These are phyloP conservation scores for Girardinichthys multiradiatus DNA, from an alignment of 2,113 vertebrate species.

Conservation along the genomic window DNA sequence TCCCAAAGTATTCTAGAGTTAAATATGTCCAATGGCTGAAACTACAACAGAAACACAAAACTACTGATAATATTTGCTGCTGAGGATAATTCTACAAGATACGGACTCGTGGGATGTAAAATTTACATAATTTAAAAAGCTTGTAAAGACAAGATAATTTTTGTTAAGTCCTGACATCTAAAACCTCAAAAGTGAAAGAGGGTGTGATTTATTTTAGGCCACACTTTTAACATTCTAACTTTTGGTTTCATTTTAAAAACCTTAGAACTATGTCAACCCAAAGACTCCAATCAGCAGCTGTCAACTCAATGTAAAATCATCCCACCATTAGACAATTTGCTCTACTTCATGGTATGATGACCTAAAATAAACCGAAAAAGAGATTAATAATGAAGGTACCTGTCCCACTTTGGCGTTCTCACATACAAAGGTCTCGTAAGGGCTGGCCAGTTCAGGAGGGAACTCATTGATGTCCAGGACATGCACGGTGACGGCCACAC, in stretches of 20 bases:
- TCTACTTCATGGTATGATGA: not conserved
- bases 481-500: slow-evolving; percentile 91
- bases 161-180: no score
- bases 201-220: not conserved
- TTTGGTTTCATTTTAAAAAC: not conserved
- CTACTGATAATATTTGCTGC: no score
- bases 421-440: slow-evolving; percentile 94
- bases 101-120: no score
- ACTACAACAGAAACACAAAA: no score
- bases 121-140: not conserved
- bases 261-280: not conserved
- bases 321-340: not conserved
- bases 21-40: no score
- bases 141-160: no score
- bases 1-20: no score
- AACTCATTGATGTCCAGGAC: slow-evolving; percentile 98
- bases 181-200: no score
- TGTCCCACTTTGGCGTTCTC: slow-evolving; percentile 93
- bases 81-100: no score
- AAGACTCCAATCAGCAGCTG: slow-evolving; percentile 15
- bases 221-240: not conserved
- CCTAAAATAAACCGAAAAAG: not conserved
- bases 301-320: not conserved
- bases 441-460: slow-evolving; percentile 91
- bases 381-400: slow-evolving; percentile 77